Base-by-base conservation (phyloP, 2,797 vertebrate genomes). In the Adrianichthys oophorus region DNA sequence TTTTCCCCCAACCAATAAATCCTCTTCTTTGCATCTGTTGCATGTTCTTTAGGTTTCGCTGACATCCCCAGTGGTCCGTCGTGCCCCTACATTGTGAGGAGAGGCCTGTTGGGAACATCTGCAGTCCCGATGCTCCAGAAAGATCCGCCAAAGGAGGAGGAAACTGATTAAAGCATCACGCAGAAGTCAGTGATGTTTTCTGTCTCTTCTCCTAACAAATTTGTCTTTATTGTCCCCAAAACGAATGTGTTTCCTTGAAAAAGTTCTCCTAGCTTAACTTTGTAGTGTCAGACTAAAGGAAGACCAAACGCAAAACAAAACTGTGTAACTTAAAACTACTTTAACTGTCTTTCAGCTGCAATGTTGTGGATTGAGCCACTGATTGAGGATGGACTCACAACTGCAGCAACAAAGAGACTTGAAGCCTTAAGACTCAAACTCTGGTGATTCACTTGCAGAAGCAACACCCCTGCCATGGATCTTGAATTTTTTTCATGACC, bases 81-180 rank as follows among this genome's bases (percentile, higher is more conserved):
- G 0, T 94, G 93, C 61, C 93, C 93, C 1, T 94, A 94, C 46
- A 92, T 94, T 19, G 89, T 94, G 58, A 91, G 93, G 32, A 83
- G 93, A 65, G 93, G 92, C 21, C 87, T 93, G 66, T 73, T 94
- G 32, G 93, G 93, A 21, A 93, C 92, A 0, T 32, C 79, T n/a
- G 85, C 82, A 0, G 54, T 88, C 46, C 89, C 92, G 2, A 70
- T 70, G 19, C 58, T 76, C 17, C 74, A 68, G 48, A 88, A 76
- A 61, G 78, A 85, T 14, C 13, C 19, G 0, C 40, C 0, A 18
- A 61, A 73, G 15, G 65, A 55, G 12, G 89, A 86, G 18, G 84
- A 85, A 72, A 89, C 86, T 0, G 89, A 91, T 52, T 91, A 83
- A 57, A 56, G 14, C 10, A 16, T 47, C 48, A 41, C 44, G n/a